Conservation (phyloP, 2,888 invertebrate genomes). For the Stenichneumon culpator region DNA sequence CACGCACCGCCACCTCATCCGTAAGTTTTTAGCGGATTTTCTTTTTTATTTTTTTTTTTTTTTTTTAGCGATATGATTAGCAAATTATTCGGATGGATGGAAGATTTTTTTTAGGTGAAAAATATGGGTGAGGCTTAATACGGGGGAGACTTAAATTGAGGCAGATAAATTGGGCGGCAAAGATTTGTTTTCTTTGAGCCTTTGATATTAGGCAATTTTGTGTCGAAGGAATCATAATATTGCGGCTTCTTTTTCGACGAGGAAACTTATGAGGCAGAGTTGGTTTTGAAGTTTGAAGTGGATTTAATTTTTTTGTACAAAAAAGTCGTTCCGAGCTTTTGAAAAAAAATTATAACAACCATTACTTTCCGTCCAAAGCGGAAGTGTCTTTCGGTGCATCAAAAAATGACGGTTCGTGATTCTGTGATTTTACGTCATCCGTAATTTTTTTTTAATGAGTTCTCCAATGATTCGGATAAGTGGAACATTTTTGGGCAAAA, state of each 20-base stretch:
- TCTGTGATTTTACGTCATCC: too few relatives aligned
- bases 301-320: too few relatives aligned
- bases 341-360: not conserved
- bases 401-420: not conserved
- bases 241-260: not conserved
- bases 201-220: not conserved
- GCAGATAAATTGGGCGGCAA: not conserved
- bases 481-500: too few relatives aligned
- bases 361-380: too few relatives aligned
- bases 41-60: not conserved
- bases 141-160: not conserved
- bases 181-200: not conserved
- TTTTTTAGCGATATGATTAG: not conserved
- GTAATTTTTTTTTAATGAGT: too few relatives aligned
- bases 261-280: not conserved
- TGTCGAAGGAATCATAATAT: not conserved
- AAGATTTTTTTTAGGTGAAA: not conserved
- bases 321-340: too few relatives aligned
- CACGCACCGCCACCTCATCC: slow-evolving; percentile 84
- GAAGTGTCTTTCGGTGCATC: too few relatives aligned
- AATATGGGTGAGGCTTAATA: not conserved
- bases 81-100: not conserved
- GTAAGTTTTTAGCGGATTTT: slow-evolving; percentile 75
- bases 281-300: not conserved
- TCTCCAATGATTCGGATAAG: too few relatives aligned